Evolutionary conservation across 2,797 vertebrate genomes (phyloP), one percentile per base, ranked within the genome.

Genomic region (Lepilemur ruficaudatus): DNA sequence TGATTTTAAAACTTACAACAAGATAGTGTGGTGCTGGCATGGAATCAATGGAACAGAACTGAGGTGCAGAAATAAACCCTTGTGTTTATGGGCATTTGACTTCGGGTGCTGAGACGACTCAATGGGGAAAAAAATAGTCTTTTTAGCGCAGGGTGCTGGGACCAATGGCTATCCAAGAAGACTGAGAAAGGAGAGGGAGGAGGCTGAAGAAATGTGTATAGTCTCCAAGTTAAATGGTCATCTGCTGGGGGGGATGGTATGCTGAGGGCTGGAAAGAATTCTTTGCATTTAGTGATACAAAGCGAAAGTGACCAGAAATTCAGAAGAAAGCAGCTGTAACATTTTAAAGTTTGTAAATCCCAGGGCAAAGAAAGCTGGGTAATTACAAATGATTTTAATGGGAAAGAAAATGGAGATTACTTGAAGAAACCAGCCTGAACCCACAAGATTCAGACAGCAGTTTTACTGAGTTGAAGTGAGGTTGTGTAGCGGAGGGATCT

Each of bases 291-390:
- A 23, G 11, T 88, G 32, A 32, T 46, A 15, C 25, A 88, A 88
- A 88, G 32, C n/a, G 79, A 17, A 38, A 63, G 35, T 88, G 35
- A 59, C 76, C 32, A 6, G 81, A 59, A 90, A 63, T 83, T 92
- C 79, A 25, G 20, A 82, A 90, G 88, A 89, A 95, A 92, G 61
- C 50, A 83, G 35, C 30, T 72, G 1, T 89, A 13, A 81, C 18
- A 52, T 69, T 96, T 84, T 91, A 46, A 80, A 84, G 35, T 95
- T 85, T 65, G 48, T 46, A 84, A 28, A 89, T 91, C 41, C 52
- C 7, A 67, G 63, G 48, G 6, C 73, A 69, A 23, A 92, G 73
- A 88, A 94, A 63, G 22, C 76, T 59, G 28, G 59, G 32, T 59
- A 48, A 55, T 93, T 84, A 48, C 32, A 79, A 46, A n/a, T 91